Percentiles rank a stretch among this genome's conserved stretches.
These are phyloP conservation scores for Drosophila algonquin DNA, from an alignment of 2,888 invertebrate genomes.

Conservation along the genomic window DNA sequence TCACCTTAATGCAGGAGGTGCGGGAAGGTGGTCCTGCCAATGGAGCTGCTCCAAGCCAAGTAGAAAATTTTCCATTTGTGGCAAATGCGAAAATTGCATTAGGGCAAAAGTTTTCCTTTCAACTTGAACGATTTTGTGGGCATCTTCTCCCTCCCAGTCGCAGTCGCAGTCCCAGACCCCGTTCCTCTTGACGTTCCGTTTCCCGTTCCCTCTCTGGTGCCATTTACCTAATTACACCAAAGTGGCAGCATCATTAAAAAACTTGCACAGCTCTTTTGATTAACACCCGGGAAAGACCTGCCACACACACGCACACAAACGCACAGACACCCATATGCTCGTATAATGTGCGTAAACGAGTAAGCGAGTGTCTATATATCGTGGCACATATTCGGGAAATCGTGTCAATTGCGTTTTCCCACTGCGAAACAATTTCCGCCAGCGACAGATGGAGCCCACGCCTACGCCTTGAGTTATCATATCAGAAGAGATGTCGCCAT, in stretches of 20 bases:
- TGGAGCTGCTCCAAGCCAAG: constrained; percentile 42
- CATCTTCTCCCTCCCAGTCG: constrained; percentile 7
- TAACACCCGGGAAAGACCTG: constrained; percentile 46
- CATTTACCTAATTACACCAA: constrained; percentile 75
- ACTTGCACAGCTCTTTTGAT: constrained; percentile 67
- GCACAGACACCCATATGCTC: constrained; percentile 17
- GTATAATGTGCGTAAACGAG: constrained; percentile 4
- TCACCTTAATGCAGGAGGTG: constrained; percentile 32
- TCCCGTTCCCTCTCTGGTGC: constrained; percentile 26
- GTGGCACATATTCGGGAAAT: constrained; percentile 52
- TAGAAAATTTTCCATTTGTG: constrained; percentile 75
- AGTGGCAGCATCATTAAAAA: constrained; percentile 75
- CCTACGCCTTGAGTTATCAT: constrained; percentile 53
- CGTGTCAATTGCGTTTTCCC: constrained; percentile 69
- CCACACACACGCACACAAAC: constrained; percentile 21
- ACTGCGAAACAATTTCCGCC: constrained; percentile 61
- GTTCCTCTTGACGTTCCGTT: no score
- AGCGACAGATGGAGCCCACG: constrained; percentile 50
- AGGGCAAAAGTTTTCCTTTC: constrained; percentile 73
- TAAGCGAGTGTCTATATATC: constrained; percentile 22
- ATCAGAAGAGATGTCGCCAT: constrained; percentile 70
- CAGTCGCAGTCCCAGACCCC: neutral
- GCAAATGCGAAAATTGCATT: constrained; percentile 77
- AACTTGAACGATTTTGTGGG: constrained; percentile 66
- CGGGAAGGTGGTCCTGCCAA: neutral